These are phyloP conservation scores for Agrochola litura DNA, from an alignment of 2,888 invertebrate species.

Conservation along the genomic window DNA sequence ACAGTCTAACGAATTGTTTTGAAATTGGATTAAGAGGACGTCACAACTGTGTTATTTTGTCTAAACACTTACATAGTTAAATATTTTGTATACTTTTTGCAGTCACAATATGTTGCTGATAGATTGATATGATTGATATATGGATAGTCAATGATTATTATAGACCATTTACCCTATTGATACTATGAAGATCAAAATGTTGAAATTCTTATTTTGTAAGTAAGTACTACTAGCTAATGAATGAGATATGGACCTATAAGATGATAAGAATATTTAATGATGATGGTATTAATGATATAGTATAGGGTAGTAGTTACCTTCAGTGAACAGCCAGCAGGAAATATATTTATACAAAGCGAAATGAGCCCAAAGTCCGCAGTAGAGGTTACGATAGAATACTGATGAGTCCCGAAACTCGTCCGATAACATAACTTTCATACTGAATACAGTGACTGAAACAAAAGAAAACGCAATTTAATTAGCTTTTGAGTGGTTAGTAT, in stretches of 20 bases:
- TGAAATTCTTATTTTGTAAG: slow-evolving; percentile 24
- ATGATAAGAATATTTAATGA: slow-evolving; percentile 21
- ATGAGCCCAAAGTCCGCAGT: slow-evolving; percentile 96
- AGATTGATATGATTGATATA: neutral
- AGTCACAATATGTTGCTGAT: neutral
- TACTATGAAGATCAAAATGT: slow-evolving; percentile 18
- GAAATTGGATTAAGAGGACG: slow-evolving; percentile 32
- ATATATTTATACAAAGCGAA: slow-evolving; percentile 97
- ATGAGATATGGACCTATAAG: slow-evolving; percentile 33
- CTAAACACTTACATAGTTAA: neutral
- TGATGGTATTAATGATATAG: too few relatives aligned
- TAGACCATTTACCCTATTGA: slow-evolving; percentile 15
- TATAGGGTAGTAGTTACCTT: slow-evolving; percentile 89
- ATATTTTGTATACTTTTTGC: neutral
- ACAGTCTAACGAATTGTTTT: slow-evolving; percentile 25
- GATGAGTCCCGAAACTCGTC: slow-evolving; percentile 90
- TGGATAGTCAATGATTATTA: slow-evolving; percentile 4
- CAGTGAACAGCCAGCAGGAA: slow-evolving; percentile 97
- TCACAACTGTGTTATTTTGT: neutral
- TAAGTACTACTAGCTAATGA: slow-evolving; percentile 1
- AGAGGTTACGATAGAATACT: slow-evolving; percentile 91
- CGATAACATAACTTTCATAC: slow-evolving; percentile 93
- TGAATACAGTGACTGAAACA: slow-evolving; percentile 90
- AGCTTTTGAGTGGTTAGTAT: neutral
- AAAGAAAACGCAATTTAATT: slow-evolving; percentile 28